Evolutionary conservation across 1,140 invertebrate genomes (phyloP), one percentile per base, ranked within the genome.

Genomic region (Tetramorium alpestre): DNA sequence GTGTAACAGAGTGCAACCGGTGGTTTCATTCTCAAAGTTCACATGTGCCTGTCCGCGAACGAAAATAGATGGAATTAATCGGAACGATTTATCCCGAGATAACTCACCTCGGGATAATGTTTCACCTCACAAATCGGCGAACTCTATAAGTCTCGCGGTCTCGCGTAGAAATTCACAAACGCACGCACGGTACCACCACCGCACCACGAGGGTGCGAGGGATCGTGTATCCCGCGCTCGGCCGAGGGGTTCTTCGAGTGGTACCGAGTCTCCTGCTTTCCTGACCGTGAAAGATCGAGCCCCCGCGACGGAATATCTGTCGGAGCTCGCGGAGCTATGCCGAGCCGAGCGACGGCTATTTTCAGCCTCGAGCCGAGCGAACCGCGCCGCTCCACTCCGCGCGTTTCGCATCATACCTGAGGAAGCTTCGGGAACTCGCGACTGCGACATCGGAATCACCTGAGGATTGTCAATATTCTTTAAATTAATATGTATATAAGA

Each of bases 351-450:
- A 44, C 82, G 89, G 91, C 92, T 94, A 94, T 94, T 94, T 94
- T 93, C 91, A 92, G 92, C 92, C 90, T 88, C 91, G 93, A 93
- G 93, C 93, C 92, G 91, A 91, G 77, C 87, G 25, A 73, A 16
- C 28, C 25, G 78, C 51, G n/a, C 47, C 65, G 13, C 80, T 60
- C 47, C 62, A 62, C 62, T 67, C 77, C 33, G 77, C 77, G 44
- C 44, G 76, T 44, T 77, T 72, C 16, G 22, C 22, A 11, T 72
- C 49, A 8, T 73, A 33, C 41, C 25, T 73, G 51, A 82, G 11
- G 2, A 54, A 80, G 6, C 13, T 28, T 80, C 38, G n/a, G 13
- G 16, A 8, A 69, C 13, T 4, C 33, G n/a, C 72, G 16, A 25
- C 3, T 28, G n/a, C 47, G 62, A 69, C 13, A 7, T 82, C 22